phyloP scores from a whole-genome alignment of 2,888 invertebrate genomes.

The Myopa testacea region DNA sequence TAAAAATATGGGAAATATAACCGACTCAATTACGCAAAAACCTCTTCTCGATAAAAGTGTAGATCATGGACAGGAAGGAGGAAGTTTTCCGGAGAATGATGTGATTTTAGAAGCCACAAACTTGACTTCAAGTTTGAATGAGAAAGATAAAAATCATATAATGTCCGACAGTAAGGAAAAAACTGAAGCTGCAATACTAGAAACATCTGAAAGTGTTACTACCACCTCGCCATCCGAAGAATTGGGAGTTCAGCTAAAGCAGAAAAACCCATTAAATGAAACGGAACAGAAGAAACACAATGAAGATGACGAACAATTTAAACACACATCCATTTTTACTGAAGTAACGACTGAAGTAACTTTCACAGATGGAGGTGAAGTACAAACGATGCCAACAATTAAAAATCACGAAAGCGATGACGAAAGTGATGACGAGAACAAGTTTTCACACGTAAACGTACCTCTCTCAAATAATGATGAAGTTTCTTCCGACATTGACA shows the following conservation, averaged over 20 bases:
- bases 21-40: background rate
- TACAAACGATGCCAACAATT: background rate
- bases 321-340: background rate
- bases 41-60: too few species aligned
- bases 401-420: background rate
- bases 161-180: background rate
- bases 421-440: background rate
- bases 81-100: too few species aligned
- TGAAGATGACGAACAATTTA: background rate
- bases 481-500: background rate
- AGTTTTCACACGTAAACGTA: background rate
- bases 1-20: background rate
- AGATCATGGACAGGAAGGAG: conserved; percentile 29
- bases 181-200: background rate
- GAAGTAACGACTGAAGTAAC: background rate
- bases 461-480: background rate
- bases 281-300: background rate
- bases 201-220: background rate
- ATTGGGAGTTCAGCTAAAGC: background rate
- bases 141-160: background rate
- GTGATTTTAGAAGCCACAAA: background rate
- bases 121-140: background rate
- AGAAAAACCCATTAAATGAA: background rate
- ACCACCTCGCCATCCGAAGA: background rate
- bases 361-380: background rate